Conservation (phyloP, 2,797 vertebrate genomes). For the Chlorospingus semifuscus region DNA sequence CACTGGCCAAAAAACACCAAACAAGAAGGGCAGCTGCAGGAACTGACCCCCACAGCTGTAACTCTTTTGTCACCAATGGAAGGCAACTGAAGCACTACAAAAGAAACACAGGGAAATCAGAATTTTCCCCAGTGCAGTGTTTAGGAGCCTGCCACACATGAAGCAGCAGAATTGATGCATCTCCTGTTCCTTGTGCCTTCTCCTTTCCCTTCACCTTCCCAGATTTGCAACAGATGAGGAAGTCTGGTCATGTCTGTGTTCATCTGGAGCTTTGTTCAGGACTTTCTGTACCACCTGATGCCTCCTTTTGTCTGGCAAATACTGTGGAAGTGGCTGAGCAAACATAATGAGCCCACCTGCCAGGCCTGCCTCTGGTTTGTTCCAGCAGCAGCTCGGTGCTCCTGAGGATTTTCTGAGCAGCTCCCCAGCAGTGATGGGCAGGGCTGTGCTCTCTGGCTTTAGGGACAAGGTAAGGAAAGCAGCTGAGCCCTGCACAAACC, state of each 20-base stretch:
- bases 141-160: background rate
- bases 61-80: background rate
- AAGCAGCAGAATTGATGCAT: background rate
- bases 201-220: background rate
- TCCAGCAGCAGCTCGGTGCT: background rate
- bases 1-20: background rate
- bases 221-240: background rate
- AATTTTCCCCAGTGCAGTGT: background rate
- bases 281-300: slow-evolving; percentile 25
- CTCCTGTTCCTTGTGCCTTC: background rate
- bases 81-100: background rate
- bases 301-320: slow-evolving; percentile 30
- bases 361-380: background rate
- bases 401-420: background rate
- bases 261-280: background rate
- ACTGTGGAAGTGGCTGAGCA: slow-evolving; percentile 12
- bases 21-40: background rate
- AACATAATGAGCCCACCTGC: slow-evolving; percentile 17
- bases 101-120: background rate
- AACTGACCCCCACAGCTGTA: background rate
- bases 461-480: background rate
- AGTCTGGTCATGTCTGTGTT: background rate
- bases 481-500: background rate
- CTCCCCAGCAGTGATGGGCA: background rate
- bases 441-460: background rate